A percentile compares a stretch with the other conserved stretches of the same genome.
Conservation (phyloP, 2,888 invertebrate species). For the Scelioninae gen. 1 region DNA sequence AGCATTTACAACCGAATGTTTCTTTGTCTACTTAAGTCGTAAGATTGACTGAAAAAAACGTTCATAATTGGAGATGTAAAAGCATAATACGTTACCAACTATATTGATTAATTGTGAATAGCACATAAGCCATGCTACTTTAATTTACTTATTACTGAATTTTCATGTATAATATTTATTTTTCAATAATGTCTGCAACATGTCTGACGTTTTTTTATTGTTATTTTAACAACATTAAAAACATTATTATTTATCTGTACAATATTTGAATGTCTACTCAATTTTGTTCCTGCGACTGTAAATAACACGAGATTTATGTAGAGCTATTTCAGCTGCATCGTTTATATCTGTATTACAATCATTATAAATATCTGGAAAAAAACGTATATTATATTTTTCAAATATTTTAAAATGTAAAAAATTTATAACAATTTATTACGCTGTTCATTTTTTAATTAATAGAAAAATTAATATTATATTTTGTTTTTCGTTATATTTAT, state of each 20-base stretch:
- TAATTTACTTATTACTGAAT: no score
- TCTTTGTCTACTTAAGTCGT: constrained; percentile 8
- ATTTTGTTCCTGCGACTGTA: constrained; percentile 25
- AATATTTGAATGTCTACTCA: constrained; percentile 22
- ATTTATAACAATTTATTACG: no score
- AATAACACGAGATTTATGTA: constrained; percentile 30
- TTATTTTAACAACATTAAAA: constrained; percentile 3
- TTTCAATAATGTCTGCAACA: background rate
- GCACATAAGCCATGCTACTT: no score
- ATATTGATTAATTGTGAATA: no score
- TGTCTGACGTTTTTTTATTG: constrained; percentile 5
- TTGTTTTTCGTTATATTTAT: no score
- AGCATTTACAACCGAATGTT: constrained; percentile 10
- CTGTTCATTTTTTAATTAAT: no score
- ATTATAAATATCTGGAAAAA: constrained; percentile 19
- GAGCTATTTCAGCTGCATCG: constrained; percentile 8
- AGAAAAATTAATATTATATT: no score
- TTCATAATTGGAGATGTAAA: constrained; percentile 27
- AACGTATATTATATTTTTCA: constrained; percentile 1
- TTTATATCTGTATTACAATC: constrained; percentile 20
- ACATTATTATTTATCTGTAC: constrained; percentile 16
- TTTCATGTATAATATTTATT: background rate
- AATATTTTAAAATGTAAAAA: no score
- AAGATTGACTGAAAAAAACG: constrained; percentile 16
- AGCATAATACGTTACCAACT: constrained; percentile 18